phyloP scores from a whole-genome alignment of 2,113 vertebrate genomes.

The Ctenodactylus gundi region DNA sequence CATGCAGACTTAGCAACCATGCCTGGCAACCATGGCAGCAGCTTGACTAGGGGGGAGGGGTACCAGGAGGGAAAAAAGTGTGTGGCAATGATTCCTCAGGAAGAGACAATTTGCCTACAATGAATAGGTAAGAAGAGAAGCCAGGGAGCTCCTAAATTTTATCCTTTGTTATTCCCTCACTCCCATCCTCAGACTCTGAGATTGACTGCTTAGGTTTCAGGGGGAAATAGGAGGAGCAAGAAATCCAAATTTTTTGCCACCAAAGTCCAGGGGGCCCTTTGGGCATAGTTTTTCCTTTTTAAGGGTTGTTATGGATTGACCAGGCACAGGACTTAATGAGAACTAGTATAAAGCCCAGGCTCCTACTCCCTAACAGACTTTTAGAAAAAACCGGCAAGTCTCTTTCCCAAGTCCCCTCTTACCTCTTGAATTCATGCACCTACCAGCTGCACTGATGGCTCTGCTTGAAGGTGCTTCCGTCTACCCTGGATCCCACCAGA shows the following conservation, averaged over 20 bases:
- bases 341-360: background rate
- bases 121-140: background rate
- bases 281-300: slow-evolving; percentile 1
- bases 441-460: slow-evolving; percentile 41
- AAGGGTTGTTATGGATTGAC: background rate
- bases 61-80: background rate
- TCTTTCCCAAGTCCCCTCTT: background rate
- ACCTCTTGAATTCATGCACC: background rate
- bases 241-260: slow-evolving; percentile 6
- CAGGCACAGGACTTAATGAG: background rate
- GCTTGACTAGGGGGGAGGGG: slow-evolving; percentile 33
- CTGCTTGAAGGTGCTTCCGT: slow-evolving; percentile 12
- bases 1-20: slow-evolving; percentile 81
- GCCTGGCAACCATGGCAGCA: slow-evolving; percentile 80
- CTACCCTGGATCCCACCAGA: background rate
- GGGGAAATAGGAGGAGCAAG: background rate
- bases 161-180: background rate
- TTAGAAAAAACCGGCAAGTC: background rate
- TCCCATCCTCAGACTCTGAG: background rate
- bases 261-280: background rate
- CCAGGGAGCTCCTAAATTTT: background rate
- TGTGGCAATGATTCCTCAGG: slow-evolving; percentile 5
- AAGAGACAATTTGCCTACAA: slow-evolving; percentile 44
- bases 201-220: background rate
- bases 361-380: background rate